phyloP scores from a whole-genome alignment of 2,797 vertebrate species.

The Eptatretus atami region DNA sequence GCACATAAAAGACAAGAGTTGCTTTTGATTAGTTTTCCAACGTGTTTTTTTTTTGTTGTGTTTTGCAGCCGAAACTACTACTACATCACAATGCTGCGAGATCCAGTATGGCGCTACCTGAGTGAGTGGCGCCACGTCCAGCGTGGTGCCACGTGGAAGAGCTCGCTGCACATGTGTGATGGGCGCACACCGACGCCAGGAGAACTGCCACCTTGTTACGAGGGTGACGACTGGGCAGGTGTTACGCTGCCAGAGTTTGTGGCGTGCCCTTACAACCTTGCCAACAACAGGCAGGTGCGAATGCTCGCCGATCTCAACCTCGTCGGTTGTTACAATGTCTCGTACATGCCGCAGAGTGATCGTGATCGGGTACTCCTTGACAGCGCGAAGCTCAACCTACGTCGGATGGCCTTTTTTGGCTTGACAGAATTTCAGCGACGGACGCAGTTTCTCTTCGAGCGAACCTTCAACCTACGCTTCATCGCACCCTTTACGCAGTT shows the following conservation, averaged over 20 bases:
- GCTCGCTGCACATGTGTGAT: slow-evolving; percentile 86
- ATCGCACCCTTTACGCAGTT: slow-evolving; percentile 96
- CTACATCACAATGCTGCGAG: slow-evolving; percentile 75
- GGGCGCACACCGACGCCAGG: slow-evolving; percentile 69
- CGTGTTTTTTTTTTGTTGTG: no score
- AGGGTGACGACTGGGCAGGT: slow-evolving; percentile 81
- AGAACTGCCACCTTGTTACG: slow-evolving; percentile 73
- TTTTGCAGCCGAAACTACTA: slow-evolving; percentile 46
- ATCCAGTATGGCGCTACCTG: slow-evolving; percentile 83
- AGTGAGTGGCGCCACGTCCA: slow-evolving; percentile 93
- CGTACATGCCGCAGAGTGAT: slow-evolving; percentile 67
- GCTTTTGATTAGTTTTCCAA: no score
- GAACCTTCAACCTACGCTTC: slow-evolving; percentile 79
- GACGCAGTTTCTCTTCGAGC: slow-evolving; percentile 92
- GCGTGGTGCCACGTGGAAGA: slow-evolving; percentile 86
- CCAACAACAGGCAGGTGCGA: slow-evolving; percentile 73
- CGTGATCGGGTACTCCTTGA: slow-evolving; percentile 70
- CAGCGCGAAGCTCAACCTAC: slow-evolving; percentile 86
- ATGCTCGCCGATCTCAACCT: slow-evolving; percentile 85
- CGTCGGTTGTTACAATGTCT: slow-evolving; percentile 97
- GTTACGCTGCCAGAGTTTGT: slow-evolving; percentile 92
- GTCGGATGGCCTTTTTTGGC: slow-evolving; percentile 93
- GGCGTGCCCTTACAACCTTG: slow-evolving; percentile 83
- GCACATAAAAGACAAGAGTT: no score
- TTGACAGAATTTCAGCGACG: slow-evolving; percentile 94